Conservation (phyloP, 2,888 invertebrate genomes). For the Rambutsinella grinnellia region DNA sequence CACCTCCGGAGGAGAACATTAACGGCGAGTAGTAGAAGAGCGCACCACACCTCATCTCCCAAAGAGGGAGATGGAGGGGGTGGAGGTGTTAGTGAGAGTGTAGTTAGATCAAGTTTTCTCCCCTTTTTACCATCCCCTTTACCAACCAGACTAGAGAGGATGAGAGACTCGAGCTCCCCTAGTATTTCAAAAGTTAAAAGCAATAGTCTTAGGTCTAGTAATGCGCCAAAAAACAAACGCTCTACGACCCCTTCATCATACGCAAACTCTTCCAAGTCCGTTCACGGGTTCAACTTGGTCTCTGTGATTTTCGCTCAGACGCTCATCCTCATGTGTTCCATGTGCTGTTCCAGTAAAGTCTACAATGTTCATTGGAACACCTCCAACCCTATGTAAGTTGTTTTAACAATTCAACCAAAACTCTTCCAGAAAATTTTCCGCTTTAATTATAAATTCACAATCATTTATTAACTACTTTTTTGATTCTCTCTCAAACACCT, state of each 20-base stretch:
- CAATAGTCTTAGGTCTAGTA: constrained; percentile 5
- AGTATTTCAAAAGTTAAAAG: constrained; percentile 18
- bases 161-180: constrained; percentile 1
- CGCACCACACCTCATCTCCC: constrained; percentile 4
- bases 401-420: neutral
- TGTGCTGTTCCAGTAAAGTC: constrained; percentile 66
- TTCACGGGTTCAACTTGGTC: constrained; percentile 53
- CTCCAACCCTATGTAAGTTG: constrained; percentile 66
- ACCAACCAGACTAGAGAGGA: neutral
- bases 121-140: constrained; percentile 16
- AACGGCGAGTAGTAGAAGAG: constrained; percentile 38
- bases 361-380: constrained; percentile 66
- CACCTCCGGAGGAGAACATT: constrained; percentile 45
- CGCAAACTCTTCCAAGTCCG: constrained; percentile 53
- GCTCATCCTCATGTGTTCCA: constrained; percentile 64
- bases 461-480: neutral
- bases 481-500: neutral
- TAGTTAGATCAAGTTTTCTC: too few species aligned
- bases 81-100: constrained; percentile 13
- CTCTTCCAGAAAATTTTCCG: too few species aligned
- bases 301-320: constrained; percentile 65
- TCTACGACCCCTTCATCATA: neutral
- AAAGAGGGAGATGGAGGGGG: constrained; percentile 10
- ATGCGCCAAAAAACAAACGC: constrained; percentile 12
- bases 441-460: too few species aligned